Percentiles rank a stretch among this genome's conserved stretches.
Conservation (phyloP, 2,797 vertebrate species). For the Gymnodraco acuticeps region DNA sequence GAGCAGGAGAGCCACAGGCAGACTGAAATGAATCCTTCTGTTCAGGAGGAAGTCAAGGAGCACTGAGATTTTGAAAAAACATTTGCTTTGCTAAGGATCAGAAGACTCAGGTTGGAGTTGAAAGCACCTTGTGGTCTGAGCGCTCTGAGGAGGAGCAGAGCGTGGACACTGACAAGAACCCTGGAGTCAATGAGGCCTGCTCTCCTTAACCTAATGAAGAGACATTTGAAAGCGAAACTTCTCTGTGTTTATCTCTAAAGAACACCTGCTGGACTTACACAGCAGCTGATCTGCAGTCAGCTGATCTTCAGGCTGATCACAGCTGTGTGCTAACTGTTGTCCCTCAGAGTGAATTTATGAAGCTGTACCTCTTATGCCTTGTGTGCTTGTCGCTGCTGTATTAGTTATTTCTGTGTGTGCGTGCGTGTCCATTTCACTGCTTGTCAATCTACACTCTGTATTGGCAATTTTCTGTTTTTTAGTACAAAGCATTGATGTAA, state of each 20-base stretch:
- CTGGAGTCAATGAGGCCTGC: constrained; percentile 2
- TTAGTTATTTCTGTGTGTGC: constrained; percentile 21
- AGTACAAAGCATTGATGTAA: constrained; percentile 30
- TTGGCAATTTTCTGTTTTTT: constrained; percentile 20
- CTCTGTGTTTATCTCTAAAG: not conserved
- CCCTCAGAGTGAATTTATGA: constrained; percentile 27
- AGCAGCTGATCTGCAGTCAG: constrained; percentile 11
- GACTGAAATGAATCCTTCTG: not conserved
- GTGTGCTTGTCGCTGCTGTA: constrained; percentile 60
- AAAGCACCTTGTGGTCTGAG: constrained; percentile 17
- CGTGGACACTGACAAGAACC: constrained; percentile 4
- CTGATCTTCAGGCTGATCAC: constrained; percentile 5
- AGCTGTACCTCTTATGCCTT: constrained; percentile 52
- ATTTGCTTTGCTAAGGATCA: not conserved
- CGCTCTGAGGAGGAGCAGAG: constrained; percentile 9
- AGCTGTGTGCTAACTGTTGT: constrained; percentile 20
- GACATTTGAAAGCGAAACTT: not conserved
- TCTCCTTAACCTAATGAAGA: constrained; percentile 6
- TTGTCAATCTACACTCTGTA: constrained; percentile 22
- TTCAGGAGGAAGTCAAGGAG: not conserved
- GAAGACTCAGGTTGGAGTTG: constrained; percentile 12
- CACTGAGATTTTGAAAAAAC: not conserved
- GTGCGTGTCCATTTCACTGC: constrained; percentile 12
- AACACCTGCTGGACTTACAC: constrained; percentile 1
- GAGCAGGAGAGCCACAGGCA: constrained; percentile 9